Percentiles rank a stretch among this genome's conserved stretches.
These are phyloP conservation scores for Ligdia adustata DNA, from an alignment of 2,888 invertebrate species.

Conservation along the genomic window DNA sequence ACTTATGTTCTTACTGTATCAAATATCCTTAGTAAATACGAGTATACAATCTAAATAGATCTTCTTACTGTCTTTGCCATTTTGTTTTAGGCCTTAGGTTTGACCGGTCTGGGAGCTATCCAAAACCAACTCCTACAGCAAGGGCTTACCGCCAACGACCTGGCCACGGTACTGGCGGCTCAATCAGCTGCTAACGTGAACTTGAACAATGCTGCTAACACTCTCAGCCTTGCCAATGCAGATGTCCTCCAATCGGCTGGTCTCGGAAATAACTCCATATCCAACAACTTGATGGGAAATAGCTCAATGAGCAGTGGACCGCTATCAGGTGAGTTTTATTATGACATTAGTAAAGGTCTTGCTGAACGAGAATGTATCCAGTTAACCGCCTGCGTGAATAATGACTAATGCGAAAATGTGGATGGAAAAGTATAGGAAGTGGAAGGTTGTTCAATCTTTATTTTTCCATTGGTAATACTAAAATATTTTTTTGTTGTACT, in stretches of 20 bases:
- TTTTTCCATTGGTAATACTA: too few relatives aligned
- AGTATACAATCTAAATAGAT: too few relatives aligned
- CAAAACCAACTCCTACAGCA: constrained; percentile 79
- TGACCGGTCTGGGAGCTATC: constrained; percentile 74
- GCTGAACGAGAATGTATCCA: too few relatives aligned
- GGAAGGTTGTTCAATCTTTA: too few relatives aligned
- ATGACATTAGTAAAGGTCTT: too few relatives aligned
- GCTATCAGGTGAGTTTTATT: constrained; percentile 73
- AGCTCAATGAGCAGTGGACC: constrained; percentile 67
- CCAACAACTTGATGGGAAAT: constrained; percentile 55
- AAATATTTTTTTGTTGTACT: constrained; percentile 12
- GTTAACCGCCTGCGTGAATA: too few relatives aligned
- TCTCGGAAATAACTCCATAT: constrained; percentile 49
- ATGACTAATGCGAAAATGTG: too few relatives aligned
- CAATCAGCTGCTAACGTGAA: constrained; percentile 58
- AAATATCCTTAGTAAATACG: too few relatives aligned
- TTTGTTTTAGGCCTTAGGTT: constrained; percentile 67
- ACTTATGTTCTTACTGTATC: too few relatives aligned
- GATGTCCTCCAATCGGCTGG: constrained; percentile 50
- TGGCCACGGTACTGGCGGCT: constrained; percentile 69
- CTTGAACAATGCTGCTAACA: constrained; percentile 54
- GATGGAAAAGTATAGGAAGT: too few relatives aligned
- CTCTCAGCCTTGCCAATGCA: constrained; percentile 51
- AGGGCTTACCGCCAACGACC: constrained; percentile 73
- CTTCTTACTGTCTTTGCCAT: too few relatives aligned